Evolutionary conservation across 1,140 invertebrate genomes (phyloP).

Genomic region (Manduca sexta): DNA sequence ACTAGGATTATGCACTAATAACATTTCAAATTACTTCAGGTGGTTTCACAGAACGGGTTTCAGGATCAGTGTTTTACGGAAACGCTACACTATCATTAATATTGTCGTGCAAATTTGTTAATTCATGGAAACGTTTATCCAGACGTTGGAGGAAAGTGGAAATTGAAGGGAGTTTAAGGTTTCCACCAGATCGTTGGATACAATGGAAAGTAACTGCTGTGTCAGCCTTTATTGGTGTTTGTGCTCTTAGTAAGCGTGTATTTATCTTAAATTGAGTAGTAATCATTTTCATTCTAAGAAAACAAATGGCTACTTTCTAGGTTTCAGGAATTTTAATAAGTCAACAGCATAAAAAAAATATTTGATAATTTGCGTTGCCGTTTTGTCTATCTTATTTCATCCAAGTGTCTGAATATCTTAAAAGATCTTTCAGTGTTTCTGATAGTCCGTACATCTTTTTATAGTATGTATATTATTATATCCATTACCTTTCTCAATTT

Average conservation of each 20-base stretch:
- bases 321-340: too few relatives aligned
- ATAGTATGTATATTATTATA: constrained; percentile 8
- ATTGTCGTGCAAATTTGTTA: constrained; percentile 33
- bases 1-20: not conserved
- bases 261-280: too few relatives aligned
- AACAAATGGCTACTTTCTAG: too few relatives aligned
- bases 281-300: not conserved
- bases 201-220: constrained; percentile 27
- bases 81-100: constrained; percentile 45
- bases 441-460: too few relatives aligned
- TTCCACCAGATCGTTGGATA: constrained; percentile 31
- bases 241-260: constrained; percentile 43
- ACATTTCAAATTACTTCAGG: constrained; percentile 7
- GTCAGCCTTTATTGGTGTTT: constrained; percentile 23
- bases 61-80: constrained; percentile 52
- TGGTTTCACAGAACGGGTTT: constrained; percentile 27
- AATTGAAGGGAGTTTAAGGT: constrained; percentile 9
- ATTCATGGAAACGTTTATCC: constrained; percentile 32
- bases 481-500: not conserved
- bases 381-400: too few relatives aligned
- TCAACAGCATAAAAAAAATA: too few relatives aligned
- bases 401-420: too few relatives aligned
- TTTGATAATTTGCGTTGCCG: too few relatives aligned
- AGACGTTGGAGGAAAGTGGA: constrained; percentile 31
- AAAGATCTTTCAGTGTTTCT: too few relatives aligned